Conservation (phyloP, 2,113 vertebrate species). For the Nothocercus julius region DNA sequence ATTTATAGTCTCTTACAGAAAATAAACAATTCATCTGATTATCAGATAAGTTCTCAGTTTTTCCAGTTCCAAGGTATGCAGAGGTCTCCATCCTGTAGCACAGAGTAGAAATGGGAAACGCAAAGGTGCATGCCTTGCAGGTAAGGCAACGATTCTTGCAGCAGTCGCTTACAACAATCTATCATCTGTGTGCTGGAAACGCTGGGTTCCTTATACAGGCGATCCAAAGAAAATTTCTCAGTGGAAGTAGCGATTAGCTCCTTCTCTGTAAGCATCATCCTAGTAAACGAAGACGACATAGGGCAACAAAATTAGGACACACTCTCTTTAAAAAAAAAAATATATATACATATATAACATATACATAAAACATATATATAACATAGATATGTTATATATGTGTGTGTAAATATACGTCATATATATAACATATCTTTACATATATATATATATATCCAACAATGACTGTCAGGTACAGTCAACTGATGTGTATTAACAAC, state of each 20-base stretch:
- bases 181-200: slow-evolving; percentile 90
- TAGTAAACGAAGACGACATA: slow-evolving; percentile 51
- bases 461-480: background rate
- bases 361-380: too few species aligned
- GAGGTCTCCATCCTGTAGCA: slow-evolving; percentile 94
- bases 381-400: too few species aligned
- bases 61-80: slow-evolving; percentile 98
- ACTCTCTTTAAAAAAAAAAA: background rate
- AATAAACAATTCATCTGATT: slow-evolving; percentile 42
- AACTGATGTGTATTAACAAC: background rate
- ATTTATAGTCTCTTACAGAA: slow-evolving; percentile 54
- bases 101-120: slow-evolving; percentile 92
- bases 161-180: slow-evolving; percentile 84
- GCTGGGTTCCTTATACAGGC: slow-evolving; percentile 91
- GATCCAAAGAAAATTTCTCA: slow-evolving; percentile 80
- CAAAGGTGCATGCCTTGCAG: slow-evolving; percentile 87
- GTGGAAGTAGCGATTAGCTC: slow-evolving; percentile 78
- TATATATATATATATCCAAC: background rate
- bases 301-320: background rate
- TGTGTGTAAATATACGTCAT: too few species aligned
- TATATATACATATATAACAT: background rate
- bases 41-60: slow-evolving; percentile 71
- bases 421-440: too few species aligned
- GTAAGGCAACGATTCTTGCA: slow-evolving; percentile 79
- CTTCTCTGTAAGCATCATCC: slow-evolving; percentile 85